phyloP scores from a whole-genome alignment of 2,113 vertebrate species.

The Nothobranchius kuhntae region DNA sequence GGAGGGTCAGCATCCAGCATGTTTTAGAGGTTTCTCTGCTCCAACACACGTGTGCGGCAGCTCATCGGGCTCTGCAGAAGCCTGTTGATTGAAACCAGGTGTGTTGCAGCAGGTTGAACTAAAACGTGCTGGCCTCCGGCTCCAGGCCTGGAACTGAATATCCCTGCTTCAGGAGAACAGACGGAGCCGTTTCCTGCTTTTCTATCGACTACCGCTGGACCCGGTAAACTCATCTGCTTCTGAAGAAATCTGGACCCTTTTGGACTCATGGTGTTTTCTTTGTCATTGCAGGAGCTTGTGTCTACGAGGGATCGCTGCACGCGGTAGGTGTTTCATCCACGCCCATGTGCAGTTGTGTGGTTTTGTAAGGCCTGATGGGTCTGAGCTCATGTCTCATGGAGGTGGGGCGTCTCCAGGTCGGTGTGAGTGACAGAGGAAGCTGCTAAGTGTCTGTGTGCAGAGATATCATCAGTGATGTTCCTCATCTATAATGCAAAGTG shows the following conservation, averaged over 20 bases:
- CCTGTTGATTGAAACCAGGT: no score
- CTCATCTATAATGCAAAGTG: slow-evolving; percentile 59
- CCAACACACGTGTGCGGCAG: no score
- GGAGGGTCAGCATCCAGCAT: no score
- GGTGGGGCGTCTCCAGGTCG: slow-evolving; percentile 2
- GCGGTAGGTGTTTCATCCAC: slow-evolving; percentile 81
- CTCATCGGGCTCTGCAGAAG: no score
- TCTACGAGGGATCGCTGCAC: slow-evolving; percentile 81
- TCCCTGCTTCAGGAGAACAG: no score
- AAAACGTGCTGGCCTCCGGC: no score
- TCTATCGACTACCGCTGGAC: no score
- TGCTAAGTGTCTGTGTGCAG: background rate
- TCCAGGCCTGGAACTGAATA: no score
- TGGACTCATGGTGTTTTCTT: background rate
- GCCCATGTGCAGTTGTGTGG: background rate
- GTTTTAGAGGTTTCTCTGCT: no score
- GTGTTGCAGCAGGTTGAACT: no score
- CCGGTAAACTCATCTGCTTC: background rate
- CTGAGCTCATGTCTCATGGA: slow-evolving; percentile 51
- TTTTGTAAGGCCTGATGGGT: slow-evolving; percentile 22
- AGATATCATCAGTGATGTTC: slow-evolving; percentile 20
- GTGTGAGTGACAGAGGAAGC: slow-evolving; percentile 11
- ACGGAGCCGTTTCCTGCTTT: background rate
- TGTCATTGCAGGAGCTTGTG: slow-evolving; percentile 84
- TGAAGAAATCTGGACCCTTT: background rate